A percentile compares a stretch with the other conserved stretches of the same genome.
phyloP scores from a whole-genome alignment of 2,888 invertebrate species.

The Plagodis dolabraria region DNA sequence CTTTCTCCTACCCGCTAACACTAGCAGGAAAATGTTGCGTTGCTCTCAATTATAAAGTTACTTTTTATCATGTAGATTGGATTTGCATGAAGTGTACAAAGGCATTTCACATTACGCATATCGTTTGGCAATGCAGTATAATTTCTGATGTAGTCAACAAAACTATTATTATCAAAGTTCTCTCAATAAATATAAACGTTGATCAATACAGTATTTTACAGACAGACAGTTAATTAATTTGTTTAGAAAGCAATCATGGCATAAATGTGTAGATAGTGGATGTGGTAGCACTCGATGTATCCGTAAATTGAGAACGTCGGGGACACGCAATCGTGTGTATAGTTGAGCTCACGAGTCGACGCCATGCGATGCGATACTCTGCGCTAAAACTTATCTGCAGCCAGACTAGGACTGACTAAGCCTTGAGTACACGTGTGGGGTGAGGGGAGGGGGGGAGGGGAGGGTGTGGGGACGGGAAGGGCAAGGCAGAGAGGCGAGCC shows the following conservation, averaged over 20 bases:
- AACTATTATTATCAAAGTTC: conserved; percentile 2
- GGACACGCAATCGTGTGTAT: conserved; percentile 27
- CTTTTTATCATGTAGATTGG: conserved; percentile 51
- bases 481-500: conserved; percentile 19
- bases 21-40: conserved; percentile 84
- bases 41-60: conserved; percentile 70
- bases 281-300: conserved; percentile 67
- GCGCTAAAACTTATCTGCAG: conserved; percentile 50
- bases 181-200: conserved; percentile 17
- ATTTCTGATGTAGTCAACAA: conserved; percentile 27
- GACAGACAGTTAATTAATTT: conserved; percentile 70
- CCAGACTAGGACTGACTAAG: conserved; percentile 41
- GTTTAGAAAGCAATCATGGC: conserved; percentile 68
- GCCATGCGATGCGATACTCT: conserved; percentile 4
- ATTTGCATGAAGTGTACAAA: conserved; percentile 73
- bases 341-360: conserved; percentile 12
- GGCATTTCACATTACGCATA: conserved; percentile 69
- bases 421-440: conserved; percentile 9
- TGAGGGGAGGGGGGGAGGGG: conserved; percentile 24
- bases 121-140: conserved; percentile 60
- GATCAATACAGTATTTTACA: conserved; percentile 41
- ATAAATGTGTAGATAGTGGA: conserved; percentile 74
- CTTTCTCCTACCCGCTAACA: conserved; percentile 83
- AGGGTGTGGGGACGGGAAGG: conserved; percentile 15
- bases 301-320: conserved; percentile 17